phyloP scores from a whole-genome alignment of 2,797 vertebrate genomes.

The Rallus crepitans region DNA sequence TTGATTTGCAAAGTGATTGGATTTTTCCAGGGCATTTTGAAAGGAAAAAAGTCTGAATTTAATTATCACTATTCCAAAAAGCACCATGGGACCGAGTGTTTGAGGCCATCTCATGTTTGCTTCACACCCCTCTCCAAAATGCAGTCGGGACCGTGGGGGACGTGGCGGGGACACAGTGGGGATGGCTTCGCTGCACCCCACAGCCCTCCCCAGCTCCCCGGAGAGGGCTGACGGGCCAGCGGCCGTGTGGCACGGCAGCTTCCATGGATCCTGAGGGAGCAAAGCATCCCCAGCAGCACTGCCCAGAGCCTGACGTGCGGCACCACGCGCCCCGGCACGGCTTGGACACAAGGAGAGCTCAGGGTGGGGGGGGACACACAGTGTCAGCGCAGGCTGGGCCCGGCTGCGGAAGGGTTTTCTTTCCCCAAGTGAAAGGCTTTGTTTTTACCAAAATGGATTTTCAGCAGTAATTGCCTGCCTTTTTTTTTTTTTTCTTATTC shows the following conservation, averaged over 20 bases:
- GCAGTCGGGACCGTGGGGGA: background rate
- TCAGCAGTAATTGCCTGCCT: background rate
- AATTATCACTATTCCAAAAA: slow-evolving; percentile 72
- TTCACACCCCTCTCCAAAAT: slow-evolving; percentile 43
- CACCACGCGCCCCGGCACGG: accelerated
- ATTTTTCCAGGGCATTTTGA: slow-evolving; percentile 73
- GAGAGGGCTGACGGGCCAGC: accelerated
- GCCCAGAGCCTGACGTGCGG: accelerated
- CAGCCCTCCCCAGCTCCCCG: background rate
- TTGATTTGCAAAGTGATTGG: slow-evolving; percentile 72
- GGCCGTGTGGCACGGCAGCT: too few species aligned
- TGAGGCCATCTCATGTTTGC: slow-evolving; percentile 53
- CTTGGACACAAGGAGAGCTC: background rate
- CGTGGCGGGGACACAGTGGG: background rate
- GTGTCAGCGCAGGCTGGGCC: background rate
- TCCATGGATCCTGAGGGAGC: accelerated
- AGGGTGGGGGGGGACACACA: background rate
- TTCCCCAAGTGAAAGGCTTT: slow-evolving; percentile 16
- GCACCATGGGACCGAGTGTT: slow-evolving; percentile 57
- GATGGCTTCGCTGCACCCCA: background rate
- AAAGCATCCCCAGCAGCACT: accelerated
- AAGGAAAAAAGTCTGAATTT: slow-evolving; percentile 72
- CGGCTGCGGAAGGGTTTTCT: background rate
- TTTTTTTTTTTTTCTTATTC: background rate
- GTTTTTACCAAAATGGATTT: slow-evolving; percentile 41